A percentile compares a stretch with the other conserved stretches of the same genome.
Evolutionary conservation across 2,113 vertebrate genomes (phyloP).

Genomic region (Eulacestoma nigropectus): DNA sequence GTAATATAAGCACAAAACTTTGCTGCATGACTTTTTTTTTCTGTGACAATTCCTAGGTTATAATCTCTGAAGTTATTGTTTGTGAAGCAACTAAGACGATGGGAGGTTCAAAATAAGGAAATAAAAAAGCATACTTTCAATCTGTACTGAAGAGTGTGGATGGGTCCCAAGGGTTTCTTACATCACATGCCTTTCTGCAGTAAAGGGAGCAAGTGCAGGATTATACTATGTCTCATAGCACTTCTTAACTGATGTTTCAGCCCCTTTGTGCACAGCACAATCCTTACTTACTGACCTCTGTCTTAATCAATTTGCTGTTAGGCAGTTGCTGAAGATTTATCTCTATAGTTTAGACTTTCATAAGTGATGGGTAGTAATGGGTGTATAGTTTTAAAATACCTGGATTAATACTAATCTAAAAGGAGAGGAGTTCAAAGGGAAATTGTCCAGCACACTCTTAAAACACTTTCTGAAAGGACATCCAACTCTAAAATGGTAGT

Average conservation of each 20-base stretch:
- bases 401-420: neutral
- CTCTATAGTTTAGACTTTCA: neutral
- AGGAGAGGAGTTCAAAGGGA: neutral
- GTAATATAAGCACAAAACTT: neutral
- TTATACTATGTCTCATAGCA: neutral
- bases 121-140: neutral
- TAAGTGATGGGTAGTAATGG: neutral
- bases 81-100: neutral
- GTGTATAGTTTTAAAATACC: neutral
- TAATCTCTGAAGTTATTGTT: neutral
- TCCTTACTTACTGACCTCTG: neutral
- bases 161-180: neutral
- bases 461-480: neutral
- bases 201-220: neutral
- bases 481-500: neutral
- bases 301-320: neutral
- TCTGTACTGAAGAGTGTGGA: neutral
- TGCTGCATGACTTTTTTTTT: neutral
- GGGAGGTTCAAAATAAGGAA: neutral
- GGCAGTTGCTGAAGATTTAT: neutral
- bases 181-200: neutral
- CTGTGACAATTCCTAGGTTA: neutral
- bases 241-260: neutral
- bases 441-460: neutral
- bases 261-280: neutral